phyloP scores from a whole-genome alignment of 1,140 invertebrate species.

The Temnothorax curvispinosus region DNA sequence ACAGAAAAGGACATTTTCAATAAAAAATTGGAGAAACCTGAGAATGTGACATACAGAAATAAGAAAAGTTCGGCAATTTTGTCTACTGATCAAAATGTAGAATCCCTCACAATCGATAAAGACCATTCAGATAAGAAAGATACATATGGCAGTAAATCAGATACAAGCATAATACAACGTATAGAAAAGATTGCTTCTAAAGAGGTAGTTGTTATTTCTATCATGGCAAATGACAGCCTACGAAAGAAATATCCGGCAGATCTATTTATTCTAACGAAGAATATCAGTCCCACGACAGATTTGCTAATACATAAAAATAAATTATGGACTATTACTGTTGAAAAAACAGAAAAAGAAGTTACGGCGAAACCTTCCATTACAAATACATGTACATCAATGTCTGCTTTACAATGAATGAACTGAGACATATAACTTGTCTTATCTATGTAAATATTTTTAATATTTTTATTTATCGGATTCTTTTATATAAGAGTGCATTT shows the following conservation, averaged over 20 bases:
- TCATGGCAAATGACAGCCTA: conserved; percentile 44
- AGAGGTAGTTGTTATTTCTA: conserved; percentile 71
- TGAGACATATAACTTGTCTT: neutral
- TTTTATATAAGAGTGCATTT: conserved; percentile 38
- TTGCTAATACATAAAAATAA: neutral
- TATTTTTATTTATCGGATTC: conserved; percentile 19
- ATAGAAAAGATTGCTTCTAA: conserved; percentile 49
- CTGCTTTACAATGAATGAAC: conserved; percentile 59
- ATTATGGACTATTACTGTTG: conserved; percentile 52
- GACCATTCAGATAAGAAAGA: neutral
- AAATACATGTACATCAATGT: conserved; percentile 77
- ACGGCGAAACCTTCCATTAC: conserved; percentile 75
- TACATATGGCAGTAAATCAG: neutral
- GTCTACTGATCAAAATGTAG: neutral
- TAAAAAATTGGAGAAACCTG: neutral
- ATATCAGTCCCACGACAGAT: neutral
- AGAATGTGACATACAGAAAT: neutral
- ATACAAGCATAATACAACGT: neutral
- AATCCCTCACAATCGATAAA: neutral
- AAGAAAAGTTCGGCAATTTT: neutral
- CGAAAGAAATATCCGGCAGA: neutral
- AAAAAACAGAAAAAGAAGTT: conserved; percentile 75
- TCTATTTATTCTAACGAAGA: neutral
- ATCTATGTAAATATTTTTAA: conserved; percentile 24
- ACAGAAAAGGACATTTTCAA: neutral